Percentiles rank a stretch among this genome's conserved stretches.
Evolutionary conservation across 1,140 invertebrate species (phyloP).

Genomic region (Hyposmocoma kahamanoa): DNA sequence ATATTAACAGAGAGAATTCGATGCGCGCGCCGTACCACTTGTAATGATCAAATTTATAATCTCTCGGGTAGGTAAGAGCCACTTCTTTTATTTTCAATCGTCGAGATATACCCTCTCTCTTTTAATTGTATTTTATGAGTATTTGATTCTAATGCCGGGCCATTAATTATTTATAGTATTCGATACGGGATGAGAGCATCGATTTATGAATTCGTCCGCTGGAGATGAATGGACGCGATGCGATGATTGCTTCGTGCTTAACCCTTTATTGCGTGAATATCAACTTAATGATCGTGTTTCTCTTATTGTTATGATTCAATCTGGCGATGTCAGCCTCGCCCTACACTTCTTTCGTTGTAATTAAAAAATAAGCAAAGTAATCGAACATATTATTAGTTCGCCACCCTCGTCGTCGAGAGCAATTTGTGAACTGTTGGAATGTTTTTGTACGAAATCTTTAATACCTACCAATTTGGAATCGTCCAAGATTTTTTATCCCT

Average conservation of each 20-base stretch:
- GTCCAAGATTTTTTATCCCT: slow-evolving; percentile 37
- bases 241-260: slow-evolving; percentile 36
- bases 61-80: slow-evolving; percentile 66
- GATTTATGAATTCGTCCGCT: slow-evolving; percentile 57
- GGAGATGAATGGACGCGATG: slow-evolving; percentile 49
- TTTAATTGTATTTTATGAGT: slow-evolving; percentile 74
- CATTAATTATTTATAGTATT: slow-evolving; percentile 73
- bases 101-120: slow-evolving; percentile 64
- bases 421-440: too few species aligned
- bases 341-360: too few species aligned
- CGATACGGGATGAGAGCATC: slow-evolving; percentile 59
- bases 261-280: slow-evolving; percentile 31
- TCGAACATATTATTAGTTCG: too few species aligned
- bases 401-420: too few species aligned
- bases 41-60: slow-evolving; percentile 73
- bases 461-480: slow-evolving; percentile 32
- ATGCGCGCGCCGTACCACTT: slow-evolving; percentile 60
- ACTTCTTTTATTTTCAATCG: slow-evolving; percentile 65
- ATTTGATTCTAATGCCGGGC: slow-evolving; percentile 71
- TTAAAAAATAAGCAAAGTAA: too few species aligned
- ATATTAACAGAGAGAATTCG: slow-evolving; percentile 63
- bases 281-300: slow-evolving; percentile 14
- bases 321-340: background rate
- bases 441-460: slow-evolving; percentile 34
- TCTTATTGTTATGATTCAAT: background rate